Evolutionary conservation across 2,113 vertebrate species (phyloP).

Genomic region (Asarcornis scutulata): DNA sequence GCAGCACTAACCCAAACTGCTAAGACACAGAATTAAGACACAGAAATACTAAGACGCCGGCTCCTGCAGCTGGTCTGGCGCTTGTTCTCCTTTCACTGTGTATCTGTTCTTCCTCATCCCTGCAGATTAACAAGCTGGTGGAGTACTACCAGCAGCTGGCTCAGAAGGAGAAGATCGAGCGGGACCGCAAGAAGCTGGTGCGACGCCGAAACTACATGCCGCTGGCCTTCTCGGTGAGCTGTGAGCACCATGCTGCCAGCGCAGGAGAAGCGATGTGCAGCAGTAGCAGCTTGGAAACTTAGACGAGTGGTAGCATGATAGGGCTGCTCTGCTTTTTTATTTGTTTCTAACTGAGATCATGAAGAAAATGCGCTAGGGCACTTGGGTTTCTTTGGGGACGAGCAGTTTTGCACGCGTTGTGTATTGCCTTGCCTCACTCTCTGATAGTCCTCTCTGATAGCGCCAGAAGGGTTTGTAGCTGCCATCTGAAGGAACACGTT

Average conservation of each 20-base stretch:
- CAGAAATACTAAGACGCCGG: no score
- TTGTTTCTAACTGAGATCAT: not conserved
- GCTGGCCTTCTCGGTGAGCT: constrained; percentile 93
- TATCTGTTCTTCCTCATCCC: not conserved
- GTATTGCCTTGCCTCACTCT: not conserved
- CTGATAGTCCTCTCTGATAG: not conserved
- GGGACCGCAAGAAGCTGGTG: constrained; percentile 95
- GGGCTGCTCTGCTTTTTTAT: not conserved
- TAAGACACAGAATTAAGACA: no score
- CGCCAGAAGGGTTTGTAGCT: not conserved
- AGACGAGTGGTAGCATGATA: not conserved
- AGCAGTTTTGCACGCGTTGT: not conserved
- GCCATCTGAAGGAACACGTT: not conserved
- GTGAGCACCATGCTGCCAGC: accelerated
- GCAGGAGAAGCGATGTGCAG: not conserved
- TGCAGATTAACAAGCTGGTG: constrained; percentile 95
- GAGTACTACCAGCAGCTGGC: constrained; percentile 98
- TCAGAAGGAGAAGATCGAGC: constrained; percentile 95
- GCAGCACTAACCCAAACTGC: not conserved
- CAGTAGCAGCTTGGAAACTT: not conserved
- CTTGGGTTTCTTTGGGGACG: not conserved
- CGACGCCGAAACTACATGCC: constrained; percentile 95
- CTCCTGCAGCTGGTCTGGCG: not conserved
- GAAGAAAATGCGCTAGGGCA: not conserved
- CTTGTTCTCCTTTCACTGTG: not conserved